These are phyloP conservation scores for Prosapia bicincta DNA, from an alignment of 2,888 invertebrate genomes.

Conservation along the genomic window DNA sequence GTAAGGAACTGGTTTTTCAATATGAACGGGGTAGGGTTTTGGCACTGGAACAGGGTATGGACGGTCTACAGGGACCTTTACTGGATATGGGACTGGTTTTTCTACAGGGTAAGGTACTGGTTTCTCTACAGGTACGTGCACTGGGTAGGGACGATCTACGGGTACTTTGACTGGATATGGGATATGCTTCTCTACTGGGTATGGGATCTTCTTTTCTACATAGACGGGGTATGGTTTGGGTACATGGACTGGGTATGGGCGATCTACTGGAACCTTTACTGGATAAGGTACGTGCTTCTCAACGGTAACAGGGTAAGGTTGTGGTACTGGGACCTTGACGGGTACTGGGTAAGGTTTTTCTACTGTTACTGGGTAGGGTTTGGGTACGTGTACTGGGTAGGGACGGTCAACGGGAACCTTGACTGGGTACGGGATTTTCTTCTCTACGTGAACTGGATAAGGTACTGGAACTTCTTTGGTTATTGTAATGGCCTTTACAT, in stretches of 20 bases:
- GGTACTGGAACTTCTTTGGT: constrained; percentile 72
- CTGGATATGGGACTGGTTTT: constrained; percentile 52
- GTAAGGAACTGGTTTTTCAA: constrained; percentile 72
- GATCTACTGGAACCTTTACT: constrained; percentile 64
- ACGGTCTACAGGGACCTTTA: constrained; percentile 62
- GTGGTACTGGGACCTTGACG: constrained; percentile 64
- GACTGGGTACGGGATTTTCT: constrained; percentile 69
- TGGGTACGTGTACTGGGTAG: no score
- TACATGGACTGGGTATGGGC: constrained; percentile 56
- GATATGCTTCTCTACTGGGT: constrained; percentile 41
- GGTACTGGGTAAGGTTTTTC: constrained; percentile 54
- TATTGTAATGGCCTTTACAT: constrained; percentile 69
- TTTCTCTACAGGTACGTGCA: constrained; percentile 54
- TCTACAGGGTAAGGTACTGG: constrained; percentile 62
- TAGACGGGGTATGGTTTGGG: constrained; percentile 75
- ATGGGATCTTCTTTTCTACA: constrained; percentile 61
- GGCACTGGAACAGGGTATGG: constrained; percentile 61
- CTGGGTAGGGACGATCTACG: constrained; percentile 47
- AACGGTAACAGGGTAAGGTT: constrained; percentile 47
- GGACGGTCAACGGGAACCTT: constrained; percentile 51
- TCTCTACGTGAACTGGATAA: constrained; percentile 56
- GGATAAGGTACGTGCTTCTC: constrained; percentile 51
- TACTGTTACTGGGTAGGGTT: constrained; percentile 63
- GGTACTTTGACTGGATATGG: constrained; percentile 67
- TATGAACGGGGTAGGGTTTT: constrained; percentile 71